These are phyloP conservation scores for Pristionchus entomophagus DNA, from an alignment of 2,888 invertebrate genomes.

Conservation along the genomic window DNA sequence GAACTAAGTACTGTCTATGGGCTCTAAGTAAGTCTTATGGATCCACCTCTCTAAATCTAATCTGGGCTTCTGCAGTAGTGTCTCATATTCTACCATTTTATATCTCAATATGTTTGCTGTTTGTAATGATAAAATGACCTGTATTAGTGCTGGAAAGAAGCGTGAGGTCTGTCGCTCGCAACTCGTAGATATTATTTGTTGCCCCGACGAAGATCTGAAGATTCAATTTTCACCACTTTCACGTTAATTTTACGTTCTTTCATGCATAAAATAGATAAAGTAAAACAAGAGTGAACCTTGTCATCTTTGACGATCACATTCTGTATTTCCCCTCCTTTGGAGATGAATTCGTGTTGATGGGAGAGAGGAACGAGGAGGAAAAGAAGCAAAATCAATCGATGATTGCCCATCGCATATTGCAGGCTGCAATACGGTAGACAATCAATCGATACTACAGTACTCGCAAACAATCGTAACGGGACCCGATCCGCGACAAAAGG, in stretches of 20 bases:
- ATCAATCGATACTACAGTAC: not conserved
- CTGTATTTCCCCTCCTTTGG: conserved; percentile 36
- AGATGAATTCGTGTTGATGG: not conserved
- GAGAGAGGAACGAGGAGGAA: not conserved
- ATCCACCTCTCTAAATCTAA: no score
- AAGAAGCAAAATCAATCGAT: not conserved
- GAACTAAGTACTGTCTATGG: no score
- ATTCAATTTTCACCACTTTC: not conserved
- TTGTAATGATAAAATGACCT: not conserved
- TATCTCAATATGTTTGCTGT: no score
- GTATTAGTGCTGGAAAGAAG: not conserved
- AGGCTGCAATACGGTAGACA: not conserved
- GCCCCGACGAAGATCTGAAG: conserved; percentile 41
- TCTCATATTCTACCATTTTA: no score
- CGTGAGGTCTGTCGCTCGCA: not conserved
- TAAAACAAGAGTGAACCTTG: conserved; percentile 6
- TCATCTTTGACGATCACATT: conserved; percentile 37
- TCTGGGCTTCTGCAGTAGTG: no score
- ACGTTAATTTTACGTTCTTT: not conserved
- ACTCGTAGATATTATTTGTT: conserved; percentile 2
- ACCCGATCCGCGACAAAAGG: conserved; percentile 2
- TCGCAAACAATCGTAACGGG: conserved; percentile 5
- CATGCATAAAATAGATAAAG: not conserved
- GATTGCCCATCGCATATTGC: conserved; percentile 4
- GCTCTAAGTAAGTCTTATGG: no score